These are phyloP conservation scores for Chelonia mydas DNA, from an alignment of 2,797 vertebrate genomes.

Conservation along the genomic window DNA sequence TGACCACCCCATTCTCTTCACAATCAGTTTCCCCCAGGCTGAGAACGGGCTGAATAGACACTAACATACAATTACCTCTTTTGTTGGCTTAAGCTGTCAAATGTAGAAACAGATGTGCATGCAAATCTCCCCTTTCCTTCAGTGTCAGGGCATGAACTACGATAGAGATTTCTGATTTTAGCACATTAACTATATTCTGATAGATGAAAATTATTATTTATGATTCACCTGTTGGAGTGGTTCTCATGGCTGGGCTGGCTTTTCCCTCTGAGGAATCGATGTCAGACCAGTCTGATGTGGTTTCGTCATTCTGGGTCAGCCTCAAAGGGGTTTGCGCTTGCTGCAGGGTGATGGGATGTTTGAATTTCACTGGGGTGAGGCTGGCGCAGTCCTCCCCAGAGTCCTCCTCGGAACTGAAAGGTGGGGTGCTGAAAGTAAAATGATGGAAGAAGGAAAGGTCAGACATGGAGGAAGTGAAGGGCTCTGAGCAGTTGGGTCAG, in stretches of 20 bases:
- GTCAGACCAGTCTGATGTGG: slow-evolving; percentile 70
- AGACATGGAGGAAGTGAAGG: background rate
- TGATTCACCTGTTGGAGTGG: slow-evolving; percentile 31
- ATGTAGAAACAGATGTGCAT: background rate
- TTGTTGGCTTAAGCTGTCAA: background rate
- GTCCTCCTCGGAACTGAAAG: slow-evolving; percentile 80
- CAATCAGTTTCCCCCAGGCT: background rate
- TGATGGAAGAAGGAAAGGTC: background rate
- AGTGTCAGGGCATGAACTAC: background rate
- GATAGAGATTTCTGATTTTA: background rate
- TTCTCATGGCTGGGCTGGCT: background rate
- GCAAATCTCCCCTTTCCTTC: background rate
- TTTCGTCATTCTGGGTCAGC: background rate
- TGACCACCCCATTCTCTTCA: background rate
- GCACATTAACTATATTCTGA: background rate
- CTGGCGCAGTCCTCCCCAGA: slow-evolving; percentile 22
- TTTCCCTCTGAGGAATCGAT: slow-evolving; percentile 63
- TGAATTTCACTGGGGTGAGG: slow-evolving; percentile 29
- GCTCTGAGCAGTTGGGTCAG: background rate
- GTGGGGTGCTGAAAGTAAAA: slow-evolving; percentile 74
- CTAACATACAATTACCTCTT: background rate
- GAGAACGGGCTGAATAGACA: background rate
- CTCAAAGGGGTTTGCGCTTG: background rate
- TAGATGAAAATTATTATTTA: background rate
- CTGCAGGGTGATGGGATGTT: background rate